A percentile compares a stretch with the other conserved stretches of the same genome.
phyloP scores from a whole-genome alignment of 2,888 invertebrate genomes.

The Trichopria drosophilae region DNA sequence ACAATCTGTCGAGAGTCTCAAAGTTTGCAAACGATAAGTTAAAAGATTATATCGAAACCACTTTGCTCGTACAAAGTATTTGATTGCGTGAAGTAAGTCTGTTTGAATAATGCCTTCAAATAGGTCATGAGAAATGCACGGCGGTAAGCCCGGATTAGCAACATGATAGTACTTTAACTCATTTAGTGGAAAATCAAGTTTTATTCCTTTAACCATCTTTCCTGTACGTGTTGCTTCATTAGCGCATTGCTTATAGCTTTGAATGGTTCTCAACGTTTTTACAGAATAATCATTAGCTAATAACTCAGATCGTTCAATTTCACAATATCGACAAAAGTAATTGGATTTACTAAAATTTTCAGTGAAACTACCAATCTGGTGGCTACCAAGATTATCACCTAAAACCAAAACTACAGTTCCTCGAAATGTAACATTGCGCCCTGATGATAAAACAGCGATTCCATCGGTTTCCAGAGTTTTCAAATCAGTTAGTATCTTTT shows the following conservation, averaged over 20 bases:
- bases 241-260: slow-evolving; percentile 13
- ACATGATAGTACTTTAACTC: slow-evolving; percentile 12
- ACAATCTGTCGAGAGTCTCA: not conserved
- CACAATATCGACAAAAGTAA: slow-evolving; percentile 35
- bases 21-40: slow-evolving; percentile 5
- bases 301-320: slow-evolving; percentile 23
- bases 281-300: slow-evolving; percentile 13
- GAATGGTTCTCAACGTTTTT: slow-evolving; percentile 11
- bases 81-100: not conserved
- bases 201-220: slow-evolving; percentile 34
- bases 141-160: slow-evolving; percentile 8
- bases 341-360: slow-evolving; percentile 37
- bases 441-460: too few relatives aligned
- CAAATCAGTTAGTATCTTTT: slow-evolving; percentile 26
- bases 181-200: slow-evolving; percentile 34
- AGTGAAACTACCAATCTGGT: slow-evolving; percentile 33
- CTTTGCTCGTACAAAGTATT: slow-evolving; percentile 6
- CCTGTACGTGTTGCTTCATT: slow-evolving; percentile 3
- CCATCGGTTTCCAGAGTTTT: slow-evolving; percentile 26
- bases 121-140: slow-evolving; percentile 6
- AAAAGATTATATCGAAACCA: slow-evolving; percentile 7
- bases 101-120: slow-evolving; percentile 3
- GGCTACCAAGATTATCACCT: slow-evolving; percentile 33
- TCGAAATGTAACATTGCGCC: too few relatives aligned
- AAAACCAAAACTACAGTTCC: too few relatives aligned